Evolutionary conservation across 2,888 invertebrate genomes (phyloP).

Genomic region (Buathra laborator): DNA sequence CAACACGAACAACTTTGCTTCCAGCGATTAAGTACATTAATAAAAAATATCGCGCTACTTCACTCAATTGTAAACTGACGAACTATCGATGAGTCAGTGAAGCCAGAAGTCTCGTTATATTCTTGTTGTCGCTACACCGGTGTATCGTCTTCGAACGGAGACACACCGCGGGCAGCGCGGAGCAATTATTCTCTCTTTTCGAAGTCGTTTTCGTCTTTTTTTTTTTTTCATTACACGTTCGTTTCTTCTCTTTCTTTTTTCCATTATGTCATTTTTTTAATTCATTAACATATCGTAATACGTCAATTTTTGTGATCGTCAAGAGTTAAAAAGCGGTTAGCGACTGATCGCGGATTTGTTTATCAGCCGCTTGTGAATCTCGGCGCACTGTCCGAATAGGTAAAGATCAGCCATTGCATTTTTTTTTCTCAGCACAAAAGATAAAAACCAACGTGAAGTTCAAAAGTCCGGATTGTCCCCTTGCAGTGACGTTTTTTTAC

Average conservation of each 20-base stretch:
- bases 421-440: constrained; percentile 11
- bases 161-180: constrained; percentile 18
- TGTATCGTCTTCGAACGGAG: constrained; percentile 26
- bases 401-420: constrained; percentile 35
- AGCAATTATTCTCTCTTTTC: constrained; percentile 37
- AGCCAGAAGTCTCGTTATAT: constrained; percentile 65
- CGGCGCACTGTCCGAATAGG: constrained; percentile 9
- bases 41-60: constrained; percentile 79
- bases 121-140: constrained; percentile 23
- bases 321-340: constrained; percentile 59
- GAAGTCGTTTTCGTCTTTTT: constrained; percentile 44
- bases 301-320: constrained; percentile 43
- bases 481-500: constrained; percentile 20
- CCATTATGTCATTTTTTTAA: constrained; percentile 10
- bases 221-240: neutral
- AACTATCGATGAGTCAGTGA: constrained; percentile 73
- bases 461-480: constrained; percentile 25
- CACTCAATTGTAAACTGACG: constrained; percentile 74
- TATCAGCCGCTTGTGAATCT: constrained; percentile 34
- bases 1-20: constrained; percentile 59
- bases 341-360: constrained; percentile 40
- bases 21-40: constrained; percentile 80
- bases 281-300: constrained; percentile 49
- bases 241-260: constrained; percentile 7
- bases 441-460: constrained; percentile 29